Conservation (phyloP, 2,797 vertebrate genomes). For the Coregonus ussuriensis region DNA sequence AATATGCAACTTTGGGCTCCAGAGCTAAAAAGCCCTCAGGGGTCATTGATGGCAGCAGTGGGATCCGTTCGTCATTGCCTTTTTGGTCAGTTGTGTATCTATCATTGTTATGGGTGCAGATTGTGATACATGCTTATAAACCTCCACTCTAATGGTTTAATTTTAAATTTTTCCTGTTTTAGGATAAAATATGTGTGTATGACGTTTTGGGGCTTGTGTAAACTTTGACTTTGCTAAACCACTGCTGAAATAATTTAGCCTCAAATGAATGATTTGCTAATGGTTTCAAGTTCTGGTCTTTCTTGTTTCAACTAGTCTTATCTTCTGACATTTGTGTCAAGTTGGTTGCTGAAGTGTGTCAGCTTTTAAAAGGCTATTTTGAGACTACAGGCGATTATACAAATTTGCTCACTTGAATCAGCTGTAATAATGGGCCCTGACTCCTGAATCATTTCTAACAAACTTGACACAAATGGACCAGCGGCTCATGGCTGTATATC, state of each 20-base stretch:
- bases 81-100: background rate
- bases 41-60: background rate
- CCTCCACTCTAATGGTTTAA: background rate
- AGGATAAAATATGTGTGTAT: background rate
- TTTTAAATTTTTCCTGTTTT: background rate
- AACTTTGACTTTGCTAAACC: background rate
- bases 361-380: background rate
- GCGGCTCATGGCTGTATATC: background rate
- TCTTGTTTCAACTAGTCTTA: background rate
- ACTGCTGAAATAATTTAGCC: background rate
- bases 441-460: background rate
- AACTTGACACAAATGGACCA: slow-evolving; percentile 6
- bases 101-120: background rate
- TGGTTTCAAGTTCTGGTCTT: background rate
- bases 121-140: slow-evolving; percentile 9
- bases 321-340: slow-evolving; percentile 13
- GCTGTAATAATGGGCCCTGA: background rate
- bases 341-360: slow-evolving; percentile 1
- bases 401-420: background rate
- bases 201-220: background rate
- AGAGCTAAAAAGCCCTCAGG: background rate
- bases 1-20: background rate
- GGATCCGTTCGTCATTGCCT: background rate
- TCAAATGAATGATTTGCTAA: background rate
- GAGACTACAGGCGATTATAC: background rate